A percentile compares a stretch with the other conserved stretches of the same genome.
phyloP scores from a whole-genome alignment of 1,140 invertebrate species.

The Lineus longissimus region DNA sequence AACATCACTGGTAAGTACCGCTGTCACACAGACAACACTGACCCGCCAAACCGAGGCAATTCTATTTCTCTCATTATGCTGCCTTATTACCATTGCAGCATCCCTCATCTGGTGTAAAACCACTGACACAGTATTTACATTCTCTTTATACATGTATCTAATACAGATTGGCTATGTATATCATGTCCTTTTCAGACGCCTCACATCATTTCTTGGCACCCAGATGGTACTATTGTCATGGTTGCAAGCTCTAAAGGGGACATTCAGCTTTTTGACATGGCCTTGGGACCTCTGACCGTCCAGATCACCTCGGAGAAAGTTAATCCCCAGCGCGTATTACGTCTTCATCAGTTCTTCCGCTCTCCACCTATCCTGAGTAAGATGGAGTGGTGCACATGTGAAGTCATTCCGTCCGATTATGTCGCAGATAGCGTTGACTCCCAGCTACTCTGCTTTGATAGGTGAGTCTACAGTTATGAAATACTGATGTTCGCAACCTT shows the following conservation, averaged over 20 bases:
- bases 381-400: constrained; percentile 41
- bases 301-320: constrained; percentile 69
- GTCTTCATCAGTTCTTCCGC: constrained; percentile 68
- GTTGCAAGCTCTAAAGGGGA: constrained; percentile 70
- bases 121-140: no score
- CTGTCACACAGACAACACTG: no score
- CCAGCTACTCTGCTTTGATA: constrained; percentile 39
- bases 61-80: no score
- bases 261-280: constrained; percentile 70
- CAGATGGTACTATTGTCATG: constrained; percentile 65
- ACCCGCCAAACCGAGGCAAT: no score
- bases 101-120: no score
- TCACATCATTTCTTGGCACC: constrained; percentile 69
- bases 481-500: no score
- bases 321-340: constrained; percentile 62
- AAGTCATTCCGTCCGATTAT: constrained; percentile 30
- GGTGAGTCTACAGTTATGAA: constrained; percentile 39
- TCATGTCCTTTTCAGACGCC: constrained; percentile 60
- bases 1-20: constrained; percentile 64
- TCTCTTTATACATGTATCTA: no score
- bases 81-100: no score
- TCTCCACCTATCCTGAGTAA: constrained; percentile 19
- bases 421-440: constrained; percentile 38
- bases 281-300: constrained; percentile 64
- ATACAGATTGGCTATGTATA: no score